phyloP scores from a whole-genome alignment of 1,140 invertebrate species.

The Caenorhabditis latens region DNA sequence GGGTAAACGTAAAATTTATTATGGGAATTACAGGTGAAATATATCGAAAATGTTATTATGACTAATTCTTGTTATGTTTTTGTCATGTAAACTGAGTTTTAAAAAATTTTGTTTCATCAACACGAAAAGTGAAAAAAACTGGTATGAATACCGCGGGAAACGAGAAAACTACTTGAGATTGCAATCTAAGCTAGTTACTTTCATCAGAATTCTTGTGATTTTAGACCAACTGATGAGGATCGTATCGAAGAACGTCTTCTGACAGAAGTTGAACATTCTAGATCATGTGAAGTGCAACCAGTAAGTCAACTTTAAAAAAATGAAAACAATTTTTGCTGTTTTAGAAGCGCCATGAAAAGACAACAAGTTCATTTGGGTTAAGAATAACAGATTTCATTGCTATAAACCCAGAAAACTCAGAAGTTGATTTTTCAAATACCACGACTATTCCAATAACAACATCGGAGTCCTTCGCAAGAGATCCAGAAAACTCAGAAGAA shows the following conservation, averaged over 20 bases:
- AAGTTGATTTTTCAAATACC: neutral
- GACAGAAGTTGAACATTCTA: constrained; percentile 3
- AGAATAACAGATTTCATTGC: neutral
- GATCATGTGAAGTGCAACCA: constrained; percentile 22
- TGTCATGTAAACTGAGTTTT: too few species aligned
- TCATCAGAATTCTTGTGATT: too few species aligned
- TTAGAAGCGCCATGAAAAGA: constrained; percentile 25
- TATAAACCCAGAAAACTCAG: neutral
- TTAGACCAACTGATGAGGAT: constrained; percentile 17
- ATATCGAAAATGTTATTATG: too few species aligned
- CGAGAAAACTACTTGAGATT: too few species aligned
- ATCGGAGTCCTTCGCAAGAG: neutral
- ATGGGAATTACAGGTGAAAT: too few species aligned
- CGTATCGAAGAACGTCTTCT: constrained; percentile 36
- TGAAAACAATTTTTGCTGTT: neutral
- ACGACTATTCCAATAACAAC: neutral
- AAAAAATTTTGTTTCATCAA: too few species aligned
- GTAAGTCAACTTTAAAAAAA: neutral
- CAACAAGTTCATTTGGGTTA: constrained; percentile 9
- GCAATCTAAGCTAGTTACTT: too few species aligned
- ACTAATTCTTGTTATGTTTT: too few species aligned
- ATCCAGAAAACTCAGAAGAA: neutral
- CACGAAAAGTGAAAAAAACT: too few species aligned
- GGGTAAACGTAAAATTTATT: too few species aligned
- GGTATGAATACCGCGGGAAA: too few species aligned